phyloP scores from a whole-genome alignment of 2,797 vertebrate genomes.

The Gallinago stenura region DNA sequence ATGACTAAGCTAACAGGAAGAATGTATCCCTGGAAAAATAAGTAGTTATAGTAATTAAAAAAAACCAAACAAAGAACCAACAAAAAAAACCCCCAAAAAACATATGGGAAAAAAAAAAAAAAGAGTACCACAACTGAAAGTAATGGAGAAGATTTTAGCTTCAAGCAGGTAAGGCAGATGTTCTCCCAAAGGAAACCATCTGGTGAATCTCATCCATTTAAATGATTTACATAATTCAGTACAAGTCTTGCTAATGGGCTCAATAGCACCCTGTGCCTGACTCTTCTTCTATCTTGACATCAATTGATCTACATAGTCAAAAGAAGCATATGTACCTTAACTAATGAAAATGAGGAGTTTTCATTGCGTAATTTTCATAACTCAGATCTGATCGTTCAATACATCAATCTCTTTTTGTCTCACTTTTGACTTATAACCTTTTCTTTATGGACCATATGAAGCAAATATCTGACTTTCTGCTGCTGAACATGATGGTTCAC shows the following conservation, averaged over 20 bases:
- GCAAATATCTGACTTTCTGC: background rate
- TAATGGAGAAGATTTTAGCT: background rate
- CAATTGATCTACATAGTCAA: background rate
- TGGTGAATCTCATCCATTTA: constrained; percentile 26
- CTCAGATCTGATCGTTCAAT: background rate
- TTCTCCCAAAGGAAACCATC: background rate
- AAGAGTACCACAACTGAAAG: background rate
- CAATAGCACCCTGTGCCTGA: background rate
- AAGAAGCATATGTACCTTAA: background rate
- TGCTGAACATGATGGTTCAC: background rate
- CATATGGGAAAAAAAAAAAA: background rate
- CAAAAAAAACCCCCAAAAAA: background rate
- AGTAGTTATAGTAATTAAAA: background rate
- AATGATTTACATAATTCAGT: constrained; percentile 23
- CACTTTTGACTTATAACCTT: background rate
- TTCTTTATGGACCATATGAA: background rate
- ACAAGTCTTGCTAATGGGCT: background rate
- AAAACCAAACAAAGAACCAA: no score
- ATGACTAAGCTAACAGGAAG: background rate
- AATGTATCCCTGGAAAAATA: constrained; percentile 15
- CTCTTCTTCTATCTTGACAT: background rate
- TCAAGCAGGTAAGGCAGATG: constrained; percentile 31
- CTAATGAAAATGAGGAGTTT: background rate
- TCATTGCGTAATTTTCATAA: background rate
- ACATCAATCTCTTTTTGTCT: background rate